Evolutionary conservation across 92 coral and sea anemone genomes (phyloP).

Genomic region (Scolanthus callimorphus): DNA sequence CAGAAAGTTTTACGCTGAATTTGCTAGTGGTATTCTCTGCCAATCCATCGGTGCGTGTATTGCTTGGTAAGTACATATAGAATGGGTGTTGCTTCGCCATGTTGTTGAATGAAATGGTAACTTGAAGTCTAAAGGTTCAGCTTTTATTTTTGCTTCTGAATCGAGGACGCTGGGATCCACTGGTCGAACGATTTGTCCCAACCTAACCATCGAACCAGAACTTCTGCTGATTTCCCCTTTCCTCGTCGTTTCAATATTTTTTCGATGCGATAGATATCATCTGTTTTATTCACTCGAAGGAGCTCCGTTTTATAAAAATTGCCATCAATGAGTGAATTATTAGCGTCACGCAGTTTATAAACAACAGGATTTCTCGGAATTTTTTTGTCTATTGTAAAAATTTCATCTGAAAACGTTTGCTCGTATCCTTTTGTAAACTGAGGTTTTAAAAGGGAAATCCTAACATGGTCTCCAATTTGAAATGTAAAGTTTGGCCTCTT

Average conservation of each 20-base stretch:
- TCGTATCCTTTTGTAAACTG: conserved; percentile 20
- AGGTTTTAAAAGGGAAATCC: conserved; percentile 5
- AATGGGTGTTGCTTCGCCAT: conserved; percentile 3
- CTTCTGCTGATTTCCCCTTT: conserved; percentile 15
- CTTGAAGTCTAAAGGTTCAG: neutral
- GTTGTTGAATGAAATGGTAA: neutral
- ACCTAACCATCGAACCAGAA: conserved; percentile 37
- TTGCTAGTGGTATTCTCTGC: conserved; percentile 1
- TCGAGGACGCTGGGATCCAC: conserved; percentile 17
- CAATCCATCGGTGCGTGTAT: neutral
- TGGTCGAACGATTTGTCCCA: conserved; percentile 20
- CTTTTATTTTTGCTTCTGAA: neutral
- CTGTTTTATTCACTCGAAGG: conserved; percentile 1
- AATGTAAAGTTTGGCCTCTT: neutral
- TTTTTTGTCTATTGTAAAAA: conserved; percentile 11
- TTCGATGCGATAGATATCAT: conserved; percentile 14
- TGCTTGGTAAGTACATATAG: neutral
- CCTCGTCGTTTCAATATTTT: conserved; percentile 22
- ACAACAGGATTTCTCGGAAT: conserved; percentile 1
- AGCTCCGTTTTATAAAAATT: conserved; percentile 14
- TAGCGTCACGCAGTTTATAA: conserved; percentile 4
- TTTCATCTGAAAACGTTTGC: conserved; percentile 14
- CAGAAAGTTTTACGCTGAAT: neutral
- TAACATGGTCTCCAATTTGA: neutral
- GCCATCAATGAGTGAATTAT: conserved; percentile 16